Evolutionary conservation across 2,113 vertebrate genomes (phyloP).

Genomic region (Phasianus colchicus): DNA sequence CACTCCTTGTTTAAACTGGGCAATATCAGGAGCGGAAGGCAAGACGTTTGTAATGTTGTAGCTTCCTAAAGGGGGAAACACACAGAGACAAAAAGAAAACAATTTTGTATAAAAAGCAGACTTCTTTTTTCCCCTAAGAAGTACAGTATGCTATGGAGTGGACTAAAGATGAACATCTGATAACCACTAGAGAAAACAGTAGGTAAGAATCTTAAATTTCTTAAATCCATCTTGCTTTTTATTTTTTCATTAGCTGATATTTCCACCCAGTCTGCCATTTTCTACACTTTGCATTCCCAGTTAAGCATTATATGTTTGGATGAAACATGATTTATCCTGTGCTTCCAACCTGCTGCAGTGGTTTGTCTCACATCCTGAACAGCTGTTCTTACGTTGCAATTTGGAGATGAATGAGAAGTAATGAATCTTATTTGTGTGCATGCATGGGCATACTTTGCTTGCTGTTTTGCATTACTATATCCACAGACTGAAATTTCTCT

Average conservation of each 20-base stretch:
- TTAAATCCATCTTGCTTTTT: neutral
- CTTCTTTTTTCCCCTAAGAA: neutral
- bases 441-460: neutral
- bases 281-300: neutral
- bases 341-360: neutral
- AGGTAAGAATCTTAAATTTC: neutral
- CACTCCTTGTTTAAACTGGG: constrained; percentile 92
- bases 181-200: neutral
- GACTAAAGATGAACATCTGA: neutral
- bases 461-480: neutral
- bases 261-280: neutral
- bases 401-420: neutral
- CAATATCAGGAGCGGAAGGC: constrained; percentile 91
- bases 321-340: neutral
- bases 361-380: neutral
- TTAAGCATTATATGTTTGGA: neutral
- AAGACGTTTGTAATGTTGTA: constrained; percentile 88
- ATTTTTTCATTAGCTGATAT: neutral
- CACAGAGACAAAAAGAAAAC: neutral
- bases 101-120: neutral
- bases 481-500: neutral
- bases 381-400: neutral
- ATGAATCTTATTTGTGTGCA: neutral
- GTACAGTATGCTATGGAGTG: neutral
- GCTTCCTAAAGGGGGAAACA: constrained; percentile 72